Base-by-base conservation (phyloP, 2,797 vertebrate species). In the Malurus splendens region DNA sequence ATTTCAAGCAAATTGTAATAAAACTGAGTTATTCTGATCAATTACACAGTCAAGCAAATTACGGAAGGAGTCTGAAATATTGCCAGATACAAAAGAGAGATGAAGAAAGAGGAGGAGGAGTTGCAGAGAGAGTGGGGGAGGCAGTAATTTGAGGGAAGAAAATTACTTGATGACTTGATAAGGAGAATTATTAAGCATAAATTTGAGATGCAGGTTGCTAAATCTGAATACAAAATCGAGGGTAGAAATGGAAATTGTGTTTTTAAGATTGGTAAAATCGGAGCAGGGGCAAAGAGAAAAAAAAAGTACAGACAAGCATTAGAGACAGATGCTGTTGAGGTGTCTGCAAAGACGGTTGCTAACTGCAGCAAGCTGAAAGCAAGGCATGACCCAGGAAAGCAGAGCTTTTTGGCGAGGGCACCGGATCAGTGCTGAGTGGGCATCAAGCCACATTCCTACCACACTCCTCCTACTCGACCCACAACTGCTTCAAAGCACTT, bases 1-100 rank as follows among this genome's bases (percentile, higher is more conserved):
- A 95, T 95, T 95, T 94, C 94, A 93, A 94, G 94, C 93, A 90
- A 94, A 81, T 82, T 90, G 92, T 92, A 90, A 90, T 92, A 92
- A 93, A 93, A 94, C 92, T 92, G 93, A 93, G 90, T 92, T 91
- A 90, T 92, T 94, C 87, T 93, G 80, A 92, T 95, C 92, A 89
- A 93, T 96, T 95, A 94, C 90, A 85, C 93, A 94, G 95, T 93
- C 94, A 93, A 95, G 94, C 80, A 94, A 93, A 95, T 96, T 95
- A 92, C 44, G 0, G 84, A 91, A 90, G 82, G 86, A 92, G 89
- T 84, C 90, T 93, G 90, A 94, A 94, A 92, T 90, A 89, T 71
- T 94, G 94, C 94, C 94, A 94, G 90, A 91, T 93, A 95, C 84
- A 89, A 93, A 82, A 90, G 90, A 75, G 87, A 90, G 86, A 93